A percentile compares a stretch with the other conserved stretches of the same genome.
Evolutionary conservation across 2,113 vertebrate species (phyloP).

Genomic region (Hippotragus niger): DNA sequence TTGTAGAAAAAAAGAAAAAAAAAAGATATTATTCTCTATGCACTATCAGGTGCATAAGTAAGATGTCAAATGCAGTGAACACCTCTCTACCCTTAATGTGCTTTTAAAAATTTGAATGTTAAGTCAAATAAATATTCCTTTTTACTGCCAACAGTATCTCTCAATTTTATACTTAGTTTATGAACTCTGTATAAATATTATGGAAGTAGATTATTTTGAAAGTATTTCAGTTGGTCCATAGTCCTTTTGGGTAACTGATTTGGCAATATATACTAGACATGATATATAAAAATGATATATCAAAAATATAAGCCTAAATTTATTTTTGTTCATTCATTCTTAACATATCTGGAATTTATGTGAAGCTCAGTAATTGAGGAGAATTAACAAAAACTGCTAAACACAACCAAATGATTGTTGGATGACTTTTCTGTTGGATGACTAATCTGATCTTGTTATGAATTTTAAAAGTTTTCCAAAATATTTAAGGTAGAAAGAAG

Average conservation of each 20-base stretch:
- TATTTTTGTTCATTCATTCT: background rate
- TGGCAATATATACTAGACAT: background rate
- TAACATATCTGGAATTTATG: background rate
- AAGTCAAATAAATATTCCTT: background rate
- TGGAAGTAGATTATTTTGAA: background rate
- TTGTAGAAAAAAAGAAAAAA: background rate
- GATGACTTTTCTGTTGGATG: background rate
- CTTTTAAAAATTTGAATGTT: background rate
- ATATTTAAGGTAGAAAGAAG: background rate
- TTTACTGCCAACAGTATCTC: background rate
- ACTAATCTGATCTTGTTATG: background rate
- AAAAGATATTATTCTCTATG: background rate
- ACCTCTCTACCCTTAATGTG: background rate
- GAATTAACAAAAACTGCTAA: background rate
- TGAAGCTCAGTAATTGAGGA: background rate
- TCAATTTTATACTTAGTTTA: background rate
- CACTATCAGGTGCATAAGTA: background rate
- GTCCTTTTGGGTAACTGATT: background rate
- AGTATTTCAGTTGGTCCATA: background rate
- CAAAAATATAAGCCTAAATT: background rate
- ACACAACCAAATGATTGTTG: background rate
- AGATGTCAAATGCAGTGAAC: background rate
- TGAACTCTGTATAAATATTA: background rate
- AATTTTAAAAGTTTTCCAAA: background rate
- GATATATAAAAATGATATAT: background rate